phyloP scores from a whole-genome alignment of 2,888 invertebrate species.

The Abrostola tripartita region DNA sequence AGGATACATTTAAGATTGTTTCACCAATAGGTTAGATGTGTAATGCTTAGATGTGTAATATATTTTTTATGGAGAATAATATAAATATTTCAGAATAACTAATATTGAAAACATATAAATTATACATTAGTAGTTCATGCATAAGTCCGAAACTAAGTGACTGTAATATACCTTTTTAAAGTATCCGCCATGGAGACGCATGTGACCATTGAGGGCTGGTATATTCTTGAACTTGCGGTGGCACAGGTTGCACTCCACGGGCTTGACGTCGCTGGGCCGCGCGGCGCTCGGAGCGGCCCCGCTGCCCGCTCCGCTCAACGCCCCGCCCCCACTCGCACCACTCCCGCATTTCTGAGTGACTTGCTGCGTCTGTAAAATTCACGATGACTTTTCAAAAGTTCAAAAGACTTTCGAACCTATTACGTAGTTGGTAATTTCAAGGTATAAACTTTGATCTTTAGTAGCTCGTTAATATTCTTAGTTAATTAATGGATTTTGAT shows the following conservation, averaged over 20 bases:
- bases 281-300: slow-evolving; percentile 61
- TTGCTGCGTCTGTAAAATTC: slow-evolving; percentile 81
- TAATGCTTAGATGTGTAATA: no score
- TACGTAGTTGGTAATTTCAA: slow-evolving; percentile 84
- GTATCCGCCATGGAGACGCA: slow-evolving; percentile 99
- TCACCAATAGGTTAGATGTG: no score
- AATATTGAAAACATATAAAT: no score
- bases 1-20: slow-evolving; percentile 4
- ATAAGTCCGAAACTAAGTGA: no score
- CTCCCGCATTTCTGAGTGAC: slow-evolving; percentile 76
- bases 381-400: slow-evolving; percentile 80
- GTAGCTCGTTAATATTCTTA: slow-evolving; percentile 83
- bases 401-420: slow-evolving; percentile 82
- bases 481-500: slow-evolving; percentile 86
- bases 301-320: slow-evolving; percentile 65
- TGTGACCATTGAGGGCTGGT: slow-evolving; percentile 99
- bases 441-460: slow-evolving; percentile 81
- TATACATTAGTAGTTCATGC: no score
- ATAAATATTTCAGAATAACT: no score
- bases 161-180: slow-evolving; percentile 93
- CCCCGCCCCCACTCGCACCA: slow-evolving; percentile 68
- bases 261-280: slow-evolving; percentile 91
- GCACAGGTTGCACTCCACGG: slow-evolving; percentile 98
- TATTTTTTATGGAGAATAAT: no score
- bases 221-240: slow-evolving; percentile 99